Evolutionary conservation across 2,797 vertebrate genomes (phyloP).

Genomic region (Champsocephalus esox): DNA sequence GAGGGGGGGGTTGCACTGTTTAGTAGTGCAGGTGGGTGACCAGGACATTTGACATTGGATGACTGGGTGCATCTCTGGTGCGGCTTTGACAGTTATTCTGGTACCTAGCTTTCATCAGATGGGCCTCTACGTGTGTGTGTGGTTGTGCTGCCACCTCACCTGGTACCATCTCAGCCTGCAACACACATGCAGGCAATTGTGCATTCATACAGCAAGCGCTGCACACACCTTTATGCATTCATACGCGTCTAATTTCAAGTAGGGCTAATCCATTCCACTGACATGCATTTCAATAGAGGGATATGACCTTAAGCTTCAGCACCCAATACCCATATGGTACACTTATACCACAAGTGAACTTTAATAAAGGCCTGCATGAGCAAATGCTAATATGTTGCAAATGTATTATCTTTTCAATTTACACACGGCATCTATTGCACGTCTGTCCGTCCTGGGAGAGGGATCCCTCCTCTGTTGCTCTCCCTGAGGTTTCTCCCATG

Average conservation of each 20-base stretch:
- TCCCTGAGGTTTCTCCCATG: too few species aligned
- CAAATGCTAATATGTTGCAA: neutral
- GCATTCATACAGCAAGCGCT: conserved; percentile 61
- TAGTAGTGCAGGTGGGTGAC: conserved; percentile 79
- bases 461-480: too few species aligned
- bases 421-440: too few species aligned
- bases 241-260: conserved; percentile 50
- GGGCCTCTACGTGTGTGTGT: conserved; percentile 18
- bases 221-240: conserved; percentile 60
- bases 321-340: conserved; percentile 28
- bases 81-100: conserved; percentile 79
- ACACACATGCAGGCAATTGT: conserved; percentile 73
- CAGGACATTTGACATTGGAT: conserved; percentile 68
- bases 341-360: conserved; percentile 7
- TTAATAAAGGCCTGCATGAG: conserved; percentile 1
- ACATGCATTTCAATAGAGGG: conserved; percentile 54
- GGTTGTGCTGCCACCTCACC: conserved; percentile 76
- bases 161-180: conserved; percentile 78
- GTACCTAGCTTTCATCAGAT: conserved; percentile 74
- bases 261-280: conserved; percentile 57
- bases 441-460: too few species aligned
- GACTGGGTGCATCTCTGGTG: conserved; percentile 80
- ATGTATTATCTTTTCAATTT: too few species aligned
- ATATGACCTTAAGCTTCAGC: conserved; percentile 41
- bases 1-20: conserved; percentile 53